Conservation (phyloP, 2,113 vertebrate genomes). For the Opisthocomus hoazin region DNA sequence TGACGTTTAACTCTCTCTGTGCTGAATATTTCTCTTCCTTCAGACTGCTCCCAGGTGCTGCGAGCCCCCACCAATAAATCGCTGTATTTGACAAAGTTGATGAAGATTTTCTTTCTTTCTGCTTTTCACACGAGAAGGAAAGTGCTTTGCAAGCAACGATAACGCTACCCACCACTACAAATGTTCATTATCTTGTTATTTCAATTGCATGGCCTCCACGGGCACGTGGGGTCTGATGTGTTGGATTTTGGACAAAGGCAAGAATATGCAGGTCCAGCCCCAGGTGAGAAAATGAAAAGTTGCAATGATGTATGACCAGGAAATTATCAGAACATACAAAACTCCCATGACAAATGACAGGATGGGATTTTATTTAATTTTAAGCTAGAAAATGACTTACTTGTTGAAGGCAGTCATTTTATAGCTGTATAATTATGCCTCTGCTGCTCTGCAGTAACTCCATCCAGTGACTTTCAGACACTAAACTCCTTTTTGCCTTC, state of each 20-base stretch:
- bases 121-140: not conserved
- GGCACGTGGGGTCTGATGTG: fast-evolving
- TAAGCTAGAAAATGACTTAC: not conserved
- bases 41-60: not conserved
- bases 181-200: not conserved
- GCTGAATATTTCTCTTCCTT: not conserved
- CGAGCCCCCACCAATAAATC: not conserved
- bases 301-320: not conserved
- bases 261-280: not conserved
- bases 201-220: not conserved
- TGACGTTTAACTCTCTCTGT: not conserved
- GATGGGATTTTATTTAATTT: not conserved
- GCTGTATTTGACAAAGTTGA: not conserved
- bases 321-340: not conserved
- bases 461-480: not conserved
- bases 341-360: not conserved
- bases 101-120: not conserved
- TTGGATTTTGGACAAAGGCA: not conserved
- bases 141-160: not conserved
- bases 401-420: not conserved
- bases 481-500: not conserved
- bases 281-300: not conserved
- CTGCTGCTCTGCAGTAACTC: not conserved
- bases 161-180: fast-evolving
- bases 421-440: not conserved